These are phyloP conservation scores for Leptothorax acervorum DNA, from an alignment of 2,888 invertebrate species.

Conservation along the genomic window DNA sequence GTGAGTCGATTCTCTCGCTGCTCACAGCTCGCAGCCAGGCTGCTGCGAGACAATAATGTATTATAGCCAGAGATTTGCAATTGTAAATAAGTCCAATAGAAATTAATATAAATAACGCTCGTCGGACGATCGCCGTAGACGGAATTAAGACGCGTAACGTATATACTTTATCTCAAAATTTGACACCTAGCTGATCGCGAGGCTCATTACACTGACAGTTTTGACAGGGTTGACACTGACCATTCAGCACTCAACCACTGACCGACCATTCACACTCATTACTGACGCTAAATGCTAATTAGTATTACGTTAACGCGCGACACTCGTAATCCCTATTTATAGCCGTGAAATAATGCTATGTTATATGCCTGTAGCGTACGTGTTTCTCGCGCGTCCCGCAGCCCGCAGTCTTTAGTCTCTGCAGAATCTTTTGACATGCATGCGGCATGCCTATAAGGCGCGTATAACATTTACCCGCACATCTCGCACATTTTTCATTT, in stretches of 20 bases:
- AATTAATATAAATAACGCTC: no score
- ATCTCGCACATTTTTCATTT: background rate
- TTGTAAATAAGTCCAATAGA: no score
- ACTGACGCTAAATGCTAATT: slow-evolving; percentile 53
- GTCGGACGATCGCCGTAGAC: no score
- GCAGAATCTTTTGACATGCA: background rate
- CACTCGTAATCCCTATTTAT: slow-evolving; percentile 81
- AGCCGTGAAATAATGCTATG: slow-evolving; percentile 75
- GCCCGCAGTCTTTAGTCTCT: background rate
- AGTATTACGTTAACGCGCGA: slow-evolving; percentile 63
- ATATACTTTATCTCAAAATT: no score
- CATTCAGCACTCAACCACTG: background rate
- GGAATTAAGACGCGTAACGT: no score
- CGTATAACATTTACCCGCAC: no score
- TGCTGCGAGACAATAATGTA: no score
- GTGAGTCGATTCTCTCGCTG: slow-evolving; percentile 30
- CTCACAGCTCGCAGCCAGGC: no score
- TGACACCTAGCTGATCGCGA: slow-evolving; percentile 44
- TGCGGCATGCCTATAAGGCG: no score
- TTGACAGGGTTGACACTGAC: no score
- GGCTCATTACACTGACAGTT: no score
- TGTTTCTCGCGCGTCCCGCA: slow-evolving; percentile 19
- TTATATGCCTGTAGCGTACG: slow-evolving; percentile 7
- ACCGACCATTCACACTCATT: slow-evolving; percentile 8
- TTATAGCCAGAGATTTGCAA: no score